A percentile compares a stretch with the other conserved stretches of the same genome.
phyloP scores from a whole-genome alignment of 2,888 invertebrate genomes.

The Drosophila fungiperda region DNA sequence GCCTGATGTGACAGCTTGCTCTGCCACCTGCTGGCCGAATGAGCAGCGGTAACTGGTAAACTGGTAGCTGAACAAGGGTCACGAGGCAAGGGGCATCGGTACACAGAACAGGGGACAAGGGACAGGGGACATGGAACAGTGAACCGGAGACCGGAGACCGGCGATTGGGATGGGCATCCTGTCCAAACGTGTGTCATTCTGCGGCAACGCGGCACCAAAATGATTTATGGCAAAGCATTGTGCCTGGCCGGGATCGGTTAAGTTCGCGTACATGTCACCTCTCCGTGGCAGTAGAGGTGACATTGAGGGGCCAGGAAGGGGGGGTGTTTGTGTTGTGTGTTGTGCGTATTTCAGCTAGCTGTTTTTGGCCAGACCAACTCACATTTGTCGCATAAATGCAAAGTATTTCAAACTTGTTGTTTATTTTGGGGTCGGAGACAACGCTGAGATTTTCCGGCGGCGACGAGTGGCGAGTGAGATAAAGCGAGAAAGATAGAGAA shows the following conservation, averaged over 20 bases:
- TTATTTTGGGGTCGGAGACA: conserved; percentile 48
- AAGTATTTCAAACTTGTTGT: conserved; percentile 69
- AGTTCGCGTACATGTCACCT: conserved; percentile 14
- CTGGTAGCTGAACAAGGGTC: conserved; percentile 11
- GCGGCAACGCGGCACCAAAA: conserved; percentile 75
- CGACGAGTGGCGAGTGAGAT: not conserved
- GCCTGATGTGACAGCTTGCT: conserved; percentile 9
- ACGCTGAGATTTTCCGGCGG: conserved; percentile 45
- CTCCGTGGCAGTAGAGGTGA: not conserved
- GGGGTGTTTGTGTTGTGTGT: not conserved
- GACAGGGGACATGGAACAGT: not conserved
- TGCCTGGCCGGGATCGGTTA: conserved; percentile 30
- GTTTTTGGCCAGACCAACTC: conserved; percentile 34
- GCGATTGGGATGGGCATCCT: conserved; percentile 10
- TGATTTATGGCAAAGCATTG: conserved; percentile 69
- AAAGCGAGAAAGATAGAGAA: not conserved
- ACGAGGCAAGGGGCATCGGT: not conserved
- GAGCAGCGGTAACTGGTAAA: conserved; percentile 20
- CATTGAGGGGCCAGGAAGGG: conserved; percentile 1
- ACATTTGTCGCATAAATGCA: conserved; percentile 70
- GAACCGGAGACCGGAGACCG: not conserved
- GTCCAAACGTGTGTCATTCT: conserved; percentile 74
- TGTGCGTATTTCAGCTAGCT: conserved; percentile 4
- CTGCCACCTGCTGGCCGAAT: conserved; percentile 49
- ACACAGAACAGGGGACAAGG: not conserved